phyloP scores from a whole-genome alignment of 2,113 vertebrate species.

The Perca schrenkii region DNA sequence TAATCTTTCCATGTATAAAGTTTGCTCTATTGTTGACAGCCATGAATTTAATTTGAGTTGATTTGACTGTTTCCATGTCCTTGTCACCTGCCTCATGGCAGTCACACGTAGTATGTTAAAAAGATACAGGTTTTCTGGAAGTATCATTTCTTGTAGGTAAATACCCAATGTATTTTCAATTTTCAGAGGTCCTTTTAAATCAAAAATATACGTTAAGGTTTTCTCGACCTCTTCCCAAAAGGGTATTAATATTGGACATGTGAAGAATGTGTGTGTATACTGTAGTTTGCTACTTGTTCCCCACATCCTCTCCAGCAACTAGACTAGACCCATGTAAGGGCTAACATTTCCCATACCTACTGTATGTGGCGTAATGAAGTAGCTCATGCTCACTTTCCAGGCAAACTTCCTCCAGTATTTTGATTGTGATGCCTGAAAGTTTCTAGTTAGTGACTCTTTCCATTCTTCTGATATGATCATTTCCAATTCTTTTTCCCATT shows the following conservation, averaged over 20 bases:
- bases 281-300: background rate
- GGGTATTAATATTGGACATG: background rate
- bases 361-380: background rate
- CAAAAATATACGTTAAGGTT: background rate
- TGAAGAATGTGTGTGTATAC: background rate
- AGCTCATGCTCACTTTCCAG: background rate
- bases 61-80: background rate
- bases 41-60: no score
- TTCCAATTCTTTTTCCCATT: no score
- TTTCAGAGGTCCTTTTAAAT: background rate
- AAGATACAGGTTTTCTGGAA: background rate
- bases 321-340: background rate
- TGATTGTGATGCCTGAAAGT: no score
- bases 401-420: no score
- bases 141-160: background rate
- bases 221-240: background rate
- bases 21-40: no score
- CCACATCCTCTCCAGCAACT: background rate
- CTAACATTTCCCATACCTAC: background rate
- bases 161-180: background rate
- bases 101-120: background rate
- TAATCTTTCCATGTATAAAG: no score
- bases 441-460: no score
- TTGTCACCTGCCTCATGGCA: background rate
- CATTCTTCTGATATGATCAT: no score